phyloP scores from a whole-genome alignment of 1,140 invertebrate species.

The Globodera ellingtonae region DNA sequence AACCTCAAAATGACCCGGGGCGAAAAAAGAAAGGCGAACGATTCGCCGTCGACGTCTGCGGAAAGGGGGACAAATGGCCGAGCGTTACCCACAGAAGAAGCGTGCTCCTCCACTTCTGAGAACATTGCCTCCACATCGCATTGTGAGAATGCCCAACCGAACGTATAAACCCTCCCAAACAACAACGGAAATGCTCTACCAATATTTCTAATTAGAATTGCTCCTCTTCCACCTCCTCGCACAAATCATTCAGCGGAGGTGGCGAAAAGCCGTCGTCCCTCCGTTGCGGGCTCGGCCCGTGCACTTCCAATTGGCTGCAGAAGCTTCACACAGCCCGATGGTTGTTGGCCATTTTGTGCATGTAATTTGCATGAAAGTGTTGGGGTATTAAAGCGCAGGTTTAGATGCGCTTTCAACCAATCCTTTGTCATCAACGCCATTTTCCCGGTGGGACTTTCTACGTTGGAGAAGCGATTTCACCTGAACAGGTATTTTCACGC shows the following conservation, averaged over 20 bases:
- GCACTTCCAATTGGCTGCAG: conserved; percentile 63
- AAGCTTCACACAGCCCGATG: conserved; percentile 63
- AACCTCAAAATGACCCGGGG: background rate
- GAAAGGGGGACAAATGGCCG: background rate
- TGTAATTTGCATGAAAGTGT: conserved; percentile 18
- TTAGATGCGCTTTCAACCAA: conserved; percentile 57
- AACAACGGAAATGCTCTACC: background rate
- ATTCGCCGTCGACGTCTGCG: background rate
- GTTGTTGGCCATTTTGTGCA: conserved; percentile 58
- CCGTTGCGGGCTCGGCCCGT: conserved; percentile 56
- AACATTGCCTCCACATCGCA: too few species aligned
- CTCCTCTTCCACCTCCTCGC: background rate
- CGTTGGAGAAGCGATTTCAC: conserved; percentile 61
- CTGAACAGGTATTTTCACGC: conserved; percentile 59
- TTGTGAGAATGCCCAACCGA: background rate
- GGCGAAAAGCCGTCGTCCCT: conserved; percentile 16
- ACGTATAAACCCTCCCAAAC: background rate
- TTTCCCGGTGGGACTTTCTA: conserved; percentile 64
- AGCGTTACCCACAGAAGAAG: background rate
- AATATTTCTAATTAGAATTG: background rate
- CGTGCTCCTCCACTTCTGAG: background rate
- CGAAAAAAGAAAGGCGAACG: background rate
- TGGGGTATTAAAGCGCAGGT: background rate
- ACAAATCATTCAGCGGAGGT: background rate
- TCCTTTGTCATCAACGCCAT: conserved; percentile 63